Evolutionary conservation across 2,113 vertebrate species (phyloP).

Genomic region (Plectropomus leopardus): DNA sequence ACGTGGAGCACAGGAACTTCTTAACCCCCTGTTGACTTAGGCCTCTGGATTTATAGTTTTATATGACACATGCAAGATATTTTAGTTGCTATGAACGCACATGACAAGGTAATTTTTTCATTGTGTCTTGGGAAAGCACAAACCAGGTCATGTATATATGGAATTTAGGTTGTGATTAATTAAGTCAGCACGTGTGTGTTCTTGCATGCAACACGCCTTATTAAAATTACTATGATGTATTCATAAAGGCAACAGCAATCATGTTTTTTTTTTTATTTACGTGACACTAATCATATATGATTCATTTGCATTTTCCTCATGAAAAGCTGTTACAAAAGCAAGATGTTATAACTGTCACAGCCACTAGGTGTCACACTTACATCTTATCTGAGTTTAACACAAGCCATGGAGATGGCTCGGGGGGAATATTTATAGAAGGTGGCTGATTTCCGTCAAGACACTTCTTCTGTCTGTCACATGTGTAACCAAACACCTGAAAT

Average conservation of each 20-base stretch:
- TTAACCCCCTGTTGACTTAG: constrained; percentile 53
- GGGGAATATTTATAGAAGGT: constrained; percentile 24
- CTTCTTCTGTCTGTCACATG: constrained; percentile 42
- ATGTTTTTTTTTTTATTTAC: constrained; percentile 2
- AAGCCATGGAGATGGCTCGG: not conserved
- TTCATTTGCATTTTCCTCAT: not conserved
- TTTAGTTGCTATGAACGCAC: constrained; percentile 17
- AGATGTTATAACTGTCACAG: not conserved
- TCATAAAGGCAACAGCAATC: not conserved
- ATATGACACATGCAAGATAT: constrained; percentile 27
- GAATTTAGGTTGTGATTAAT: constrained; percentile 50
- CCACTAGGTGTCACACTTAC: constrained; percentile 81
- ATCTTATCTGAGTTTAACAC: constrained; percentile 39
- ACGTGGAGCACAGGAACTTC: constrained; percentile 26
- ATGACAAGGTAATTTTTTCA: constrained; percentile 25
- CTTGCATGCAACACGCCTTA: not conserved
- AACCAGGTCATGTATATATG: constrained; percentile 48
- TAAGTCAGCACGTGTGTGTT: constrained; percentile 2
- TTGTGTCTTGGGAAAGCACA: constrained; percentile 15
- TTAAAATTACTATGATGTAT: constrained; percentile 1
- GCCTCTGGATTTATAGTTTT: constrained; percentile 42
- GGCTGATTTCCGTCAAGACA: constrained; percentile 41
- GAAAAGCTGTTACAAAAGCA: not conserved
- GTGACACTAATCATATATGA: not conserved
- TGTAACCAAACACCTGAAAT: constrained; percentile 68